A percentile compares a stretch with the other conserved stretches of the same genome.
phyloP scores from a whole-genome alignment of 2,113 vertebrate species.

The Nycticryphes semicollaris region DNA sequence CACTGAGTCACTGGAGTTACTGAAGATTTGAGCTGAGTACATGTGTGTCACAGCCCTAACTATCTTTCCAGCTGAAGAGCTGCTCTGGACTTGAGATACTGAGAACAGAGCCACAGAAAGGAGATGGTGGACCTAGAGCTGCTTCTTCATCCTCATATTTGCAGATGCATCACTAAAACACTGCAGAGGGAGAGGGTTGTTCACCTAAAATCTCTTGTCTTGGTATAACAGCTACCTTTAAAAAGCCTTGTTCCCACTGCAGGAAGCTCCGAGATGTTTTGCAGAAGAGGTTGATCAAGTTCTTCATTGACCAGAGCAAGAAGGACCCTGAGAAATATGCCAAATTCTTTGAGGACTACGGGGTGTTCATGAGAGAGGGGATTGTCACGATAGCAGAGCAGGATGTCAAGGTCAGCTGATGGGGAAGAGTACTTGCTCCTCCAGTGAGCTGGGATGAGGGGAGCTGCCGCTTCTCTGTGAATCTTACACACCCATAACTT shows the following conservation, averaged over 20 bases:
- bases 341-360: conserved; percentile 93
- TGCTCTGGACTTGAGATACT: background rate
- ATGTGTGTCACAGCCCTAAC: background rate
- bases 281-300: conserved; percentile 92
- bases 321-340: conserved; percentile 93
- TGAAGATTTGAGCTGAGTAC: background rate
- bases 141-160: background rate
- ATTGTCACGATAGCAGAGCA: conserved; percentile 93
- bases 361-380: conserved; percentile 94
- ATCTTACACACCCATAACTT: accelerated
- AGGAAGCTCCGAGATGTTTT: conserved; percentile 93
- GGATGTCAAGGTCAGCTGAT: conserved; percentile 85
- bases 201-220: background rate
- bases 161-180: background rate
- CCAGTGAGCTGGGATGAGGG: background rate
- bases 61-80: background rate
- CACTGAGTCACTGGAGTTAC: background rate
- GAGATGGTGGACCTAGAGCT: background rate
- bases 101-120: background rate
- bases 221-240: background rate
- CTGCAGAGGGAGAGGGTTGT: background rate
- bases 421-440: background rate
- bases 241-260: conserved; percentile 3
- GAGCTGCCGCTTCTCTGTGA: background rate
- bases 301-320: conserved; percentile 93